Percentiles rank a stretch among this genome's conserved stretches.
Evolutionary conservation across 2,888 invertebrate species (phyloP).

Genomic region (Amblyjoppa fuscipennis): DNA sequence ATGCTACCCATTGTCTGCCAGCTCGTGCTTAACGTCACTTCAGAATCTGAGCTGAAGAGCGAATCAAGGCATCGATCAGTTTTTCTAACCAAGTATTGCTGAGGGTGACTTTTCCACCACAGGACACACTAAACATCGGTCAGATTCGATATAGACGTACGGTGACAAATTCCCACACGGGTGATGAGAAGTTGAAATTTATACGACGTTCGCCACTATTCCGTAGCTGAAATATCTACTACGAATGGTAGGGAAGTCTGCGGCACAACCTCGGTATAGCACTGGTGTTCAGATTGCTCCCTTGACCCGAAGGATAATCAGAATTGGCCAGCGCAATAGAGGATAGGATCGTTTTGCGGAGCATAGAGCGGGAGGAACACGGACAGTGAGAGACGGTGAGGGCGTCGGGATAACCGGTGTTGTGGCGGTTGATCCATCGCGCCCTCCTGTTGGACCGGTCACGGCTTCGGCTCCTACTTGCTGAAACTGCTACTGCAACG

Average conservation of each 20-base stretch:
- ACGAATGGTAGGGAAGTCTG: not conserved
- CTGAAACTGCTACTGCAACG: slow-evolving; percentile 35
- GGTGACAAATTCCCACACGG: not conserved
- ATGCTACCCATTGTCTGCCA: too few species aligned
- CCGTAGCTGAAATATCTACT: not conserved
- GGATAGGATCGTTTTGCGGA: slow-evolving; percentile 40
- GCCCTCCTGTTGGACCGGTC: slow-evolving; percentile 26
- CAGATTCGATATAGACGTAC: too few species aligned
- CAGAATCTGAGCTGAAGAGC: too few species aligned
- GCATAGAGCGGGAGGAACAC: not conserved
- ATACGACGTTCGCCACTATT: not conserved
- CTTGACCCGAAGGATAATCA: slow-evolving; percentile 31
- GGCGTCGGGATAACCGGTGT: slow-evolving; percentile 7
- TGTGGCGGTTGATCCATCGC: slow-evolving; percentile 26
- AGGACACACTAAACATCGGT: too few species aligned
- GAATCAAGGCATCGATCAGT: too few species aligned
- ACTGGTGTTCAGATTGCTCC: slow-evolving; percentile 16
- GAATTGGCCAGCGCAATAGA: slow-evolving; percentile 1
- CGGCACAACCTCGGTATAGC: not conserved
- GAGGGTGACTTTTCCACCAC: too few species aligned
- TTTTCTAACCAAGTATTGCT: too few species aligned
- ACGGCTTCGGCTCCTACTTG: slow-evolving; percentile 2
- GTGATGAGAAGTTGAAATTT: not conserved
- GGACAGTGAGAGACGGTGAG: slow-evolving; percentile 1
- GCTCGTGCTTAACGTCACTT: too few species aligned